These are phyloP conservation scores for Bombus terrestris DNA, from an alignment of 1,140 invertebrate species.

Conservation along the genomic window DNA sequence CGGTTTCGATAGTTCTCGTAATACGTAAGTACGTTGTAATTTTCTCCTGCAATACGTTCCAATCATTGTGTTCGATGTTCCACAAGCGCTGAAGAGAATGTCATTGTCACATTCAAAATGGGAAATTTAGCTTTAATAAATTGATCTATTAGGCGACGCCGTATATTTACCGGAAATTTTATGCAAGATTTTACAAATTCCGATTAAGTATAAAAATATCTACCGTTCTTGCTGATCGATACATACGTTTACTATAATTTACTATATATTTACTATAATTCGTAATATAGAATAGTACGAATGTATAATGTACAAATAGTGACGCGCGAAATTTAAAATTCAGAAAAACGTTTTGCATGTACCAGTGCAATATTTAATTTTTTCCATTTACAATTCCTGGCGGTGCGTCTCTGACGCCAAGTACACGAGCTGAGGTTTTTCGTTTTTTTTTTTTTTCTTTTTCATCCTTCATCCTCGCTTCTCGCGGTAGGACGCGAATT, in stretches of 20 bases:
- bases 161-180: no score
- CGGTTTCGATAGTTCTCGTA: background rate
- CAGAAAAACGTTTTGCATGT: background rate
- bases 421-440: background rate
- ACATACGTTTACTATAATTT: no score
- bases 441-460: background rate
- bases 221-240: no score
- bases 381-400: background rate
- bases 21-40: no score
- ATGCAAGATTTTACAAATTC: no score
- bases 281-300: no score
- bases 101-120: background rate
- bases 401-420: background rate
- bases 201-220: no score
- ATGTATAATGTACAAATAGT: no score
- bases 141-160: no score
- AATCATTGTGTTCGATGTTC: background rate
- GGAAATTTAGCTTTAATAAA: background rate
- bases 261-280: no score
- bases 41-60: background rate
- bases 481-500: conserved; percentile 28
- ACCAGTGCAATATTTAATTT: background rate
- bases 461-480: background rate
- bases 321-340: no score
- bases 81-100: background rate